Percentiles rank a stretch among this genome's conserved stretches.
These are phyloP conservation scores for Tyto alba DNA, from an alignment of 2,113 vertebrate species.

Conservation along the genomic window DNA sequence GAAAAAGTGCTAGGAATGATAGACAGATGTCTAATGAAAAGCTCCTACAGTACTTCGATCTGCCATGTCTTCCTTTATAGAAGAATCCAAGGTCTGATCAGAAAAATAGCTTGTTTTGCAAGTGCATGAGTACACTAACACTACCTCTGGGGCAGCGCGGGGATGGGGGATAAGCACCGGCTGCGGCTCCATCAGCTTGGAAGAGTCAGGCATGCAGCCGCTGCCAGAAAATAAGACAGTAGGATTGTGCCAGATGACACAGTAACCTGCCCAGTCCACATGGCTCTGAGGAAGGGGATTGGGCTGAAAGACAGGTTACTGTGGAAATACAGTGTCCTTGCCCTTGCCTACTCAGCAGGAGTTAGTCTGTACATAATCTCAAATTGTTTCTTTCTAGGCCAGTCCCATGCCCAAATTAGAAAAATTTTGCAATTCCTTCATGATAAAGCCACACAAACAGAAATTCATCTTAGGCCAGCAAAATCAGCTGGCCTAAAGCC, in stretches of 20 bases:
- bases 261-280: neutral
- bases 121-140: neutral
- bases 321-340: neutral
- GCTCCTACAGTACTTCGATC: neutral
- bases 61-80: neutral
- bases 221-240: neutral
- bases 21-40: neutral
- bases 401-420: neutral
- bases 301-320: neutral
- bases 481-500: neutral
- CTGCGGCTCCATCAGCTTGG: neutral
- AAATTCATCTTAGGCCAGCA: neutral
- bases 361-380: neutral
- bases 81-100: neutral
- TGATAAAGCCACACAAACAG: neutral
- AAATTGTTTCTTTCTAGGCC: neutral
- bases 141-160: neutral
- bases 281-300: neutral
- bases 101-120: neutral
- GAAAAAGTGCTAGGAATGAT: neutral
- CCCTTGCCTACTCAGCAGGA: neutral
- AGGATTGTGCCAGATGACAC: neutral
- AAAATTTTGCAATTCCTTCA: neutral
- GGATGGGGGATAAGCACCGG: neutral
- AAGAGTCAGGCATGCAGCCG: neutral